phyloP scores from a whole-genome alignment of 2,797 vertebrate species.

The Gadopsis bispinosus region DNA sequence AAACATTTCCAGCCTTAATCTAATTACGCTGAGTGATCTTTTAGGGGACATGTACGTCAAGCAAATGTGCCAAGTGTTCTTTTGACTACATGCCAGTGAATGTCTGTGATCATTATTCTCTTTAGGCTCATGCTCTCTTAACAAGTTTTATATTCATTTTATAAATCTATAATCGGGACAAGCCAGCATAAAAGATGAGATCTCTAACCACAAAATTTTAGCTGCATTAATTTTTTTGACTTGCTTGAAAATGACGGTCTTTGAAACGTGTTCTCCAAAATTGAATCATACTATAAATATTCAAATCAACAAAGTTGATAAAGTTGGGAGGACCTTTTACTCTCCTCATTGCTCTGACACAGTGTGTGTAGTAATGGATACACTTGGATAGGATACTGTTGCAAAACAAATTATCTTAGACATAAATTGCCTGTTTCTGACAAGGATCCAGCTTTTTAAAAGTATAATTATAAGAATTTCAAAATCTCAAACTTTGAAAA shows the following conservation, averaged over 20 bases:
- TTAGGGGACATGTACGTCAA: not conserved
- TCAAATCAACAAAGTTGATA: constrained; percentile 11
- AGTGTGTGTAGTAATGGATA: constrained; percentile 8
- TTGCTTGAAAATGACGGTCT: not conserved
- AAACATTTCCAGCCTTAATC: constrained; percentile 20
- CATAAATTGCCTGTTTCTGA: constrained; percentile 16
- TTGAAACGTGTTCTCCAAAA: not conserved
- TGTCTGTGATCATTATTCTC: constrained; percentile 21
- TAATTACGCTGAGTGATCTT: constrained; percentile 22
- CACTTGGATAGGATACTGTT: not conserved
- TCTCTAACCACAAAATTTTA: not conserved
- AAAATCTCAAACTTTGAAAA: not conserved
- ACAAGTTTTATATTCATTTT: constrained; percentile 14
- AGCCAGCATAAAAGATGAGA: not conserved
- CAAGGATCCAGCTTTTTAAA: not conserved
- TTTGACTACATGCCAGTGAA: constrained; percentile 32
- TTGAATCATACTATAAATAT: constrained; percentile 20
- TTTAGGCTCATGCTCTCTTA: constrained; percentile 5
- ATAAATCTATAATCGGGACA: constrained; percentile 28
- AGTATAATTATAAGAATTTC: not conserved
- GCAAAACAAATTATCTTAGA: not conserved
- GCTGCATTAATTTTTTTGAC: constrained; percentile 12
- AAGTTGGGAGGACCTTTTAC: constrained; percentile 2
- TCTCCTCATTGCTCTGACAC: constrained; percentile 23
- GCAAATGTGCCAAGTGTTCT: constrained; percentile 20